Evolutionary conservation across 2,797 vertebrate species (phyloP), one percentile per base, ranked within the genome.

Genomic region (Falco biarmicus): DNA sequence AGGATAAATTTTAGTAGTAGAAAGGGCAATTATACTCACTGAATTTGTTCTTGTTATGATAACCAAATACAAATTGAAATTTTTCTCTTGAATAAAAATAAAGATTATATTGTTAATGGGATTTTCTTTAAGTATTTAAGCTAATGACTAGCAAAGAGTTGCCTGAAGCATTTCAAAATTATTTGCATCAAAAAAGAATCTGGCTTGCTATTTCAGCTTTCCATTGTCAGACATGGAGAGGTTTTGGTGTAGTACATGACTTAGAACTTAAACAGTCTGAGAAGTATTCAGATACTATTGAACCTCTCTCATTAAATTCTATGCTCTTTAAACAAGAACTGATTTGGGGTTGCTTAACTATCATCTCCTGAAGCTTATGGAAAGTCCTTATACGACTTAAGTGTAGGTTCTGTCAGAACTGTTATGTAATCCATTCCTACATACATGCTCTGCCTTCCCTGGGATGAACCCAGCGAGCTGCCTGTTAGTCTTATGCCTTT

Each of bases 31-130:
- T 88, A 66, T 47, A 54, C 3, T 83, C 15, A 50, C 20, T 54
- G 28, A 39, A 71, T 75, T 93, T 75, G 26, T 56, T 91, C 19
- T 11, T 68, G 28, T 57, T 87, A 64, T 6, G 4, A 65, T 77
- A 61, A 74, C 11, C 32, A 90, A 80, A 88, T 11, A 61, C 5
- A 66, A 93, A 74, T 80, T 66, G 14, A 88, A 41, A 5, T 32
- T 84, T 79, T 92, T 79, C 45, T 83, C 28, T 80, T 77, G n/a
- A 80, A 73, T 76, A 91, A 68, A 87, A 94, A 37, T 61, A 59
- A 41, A 77, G 3, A 86, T 63, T 74, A 43, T 64, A 47, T 26
- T 84, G 12, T 71, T 89, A 89, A 56, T 75, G 64, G 29, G 5
- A 70, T 89, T 92, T 81, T 66, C 64, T 76, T 80, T n/a, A 92